Evolutionary conservation across 2,888 invertebrate genomes (phyloP).

Genomic region (Adela reaumurella): DNA sequence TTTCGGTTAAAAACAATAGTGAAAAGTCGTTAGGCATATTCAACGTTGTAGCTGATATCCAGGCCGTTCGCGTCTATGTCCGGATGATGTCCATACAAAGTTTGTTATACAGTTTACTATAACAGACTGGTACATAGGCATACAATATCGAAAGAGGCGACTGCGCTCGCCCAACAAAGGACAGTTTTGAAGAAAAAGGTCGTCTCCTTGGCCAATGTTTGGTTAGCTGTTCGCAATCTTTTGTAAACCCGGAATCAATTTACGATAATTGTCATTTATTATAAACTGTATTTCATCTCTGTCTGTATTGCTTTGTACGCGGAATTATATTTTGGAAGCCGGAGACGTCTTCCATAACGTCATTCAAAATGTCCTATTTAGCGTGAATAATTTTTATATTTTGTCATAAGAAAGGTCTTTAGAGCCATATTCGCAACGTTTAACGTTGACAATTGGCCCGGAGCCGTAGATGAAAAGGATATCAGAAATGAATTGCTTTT

Average conservation of each 20-base stretch:
- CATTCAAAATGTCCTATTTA: conserved; percentile 32
- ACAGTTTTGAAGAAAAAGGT: neutral
- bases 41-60: too few species aligned
- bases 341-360: neutral
- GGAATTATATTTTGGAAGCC: conserved; percentile 7
- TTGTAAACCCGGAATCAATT: conserved; percentile 50
- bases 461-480: neutral
- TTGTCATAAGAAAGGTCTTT: conserved; percentile 15
- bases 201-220: conserved; percentile 62
- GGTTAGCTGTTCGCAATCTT: conserved; percentile 58
- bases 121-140: too few species aligned
- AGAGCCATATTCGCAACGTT: neutral
- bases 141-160: neutral
- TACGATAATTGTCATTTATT: conserved; percentile 57
- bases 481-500: neutral
- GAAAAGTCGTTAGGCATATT: too few species aligned
- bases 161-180: neutral
- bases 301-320: conserved; percentile 29
- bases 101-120: too few species aligned
- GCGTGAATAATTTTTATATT: conserved; percentile 40
- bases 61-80: too few species aligned
- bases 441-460: neutral
- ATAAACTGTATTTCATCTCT: conserved; percentile 55
- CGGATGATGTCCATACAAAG: too few species aligned
- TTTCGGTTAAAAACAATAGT: too few species aligned